Conservation (phyloP, 2,797 vertebrate genomes). For the Enteromius afrohamiltoni region DNA sequence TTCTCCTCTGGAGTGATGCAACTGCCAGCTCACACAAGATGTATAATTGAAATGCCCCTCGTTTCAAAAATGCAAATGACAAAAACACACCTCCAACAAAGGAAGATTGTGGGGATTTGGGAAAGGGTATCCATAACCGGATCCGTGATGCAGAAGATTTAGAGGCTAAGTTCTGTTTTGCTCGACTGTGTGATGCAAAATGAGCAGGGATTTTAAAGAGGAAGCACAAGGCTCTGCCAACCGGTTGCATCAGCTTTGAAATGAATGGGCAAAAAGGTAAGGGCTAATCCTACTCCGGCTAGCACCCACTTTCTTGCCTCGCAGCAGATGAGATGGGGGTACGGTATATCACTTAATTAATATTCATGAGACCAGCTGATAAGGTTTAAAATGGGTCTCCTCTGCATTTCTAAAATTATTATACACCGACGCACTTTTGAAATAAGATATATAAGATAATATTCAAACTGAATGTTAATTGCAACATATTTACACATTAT, state of each 20-base stretch:
- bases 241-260: not conserved
- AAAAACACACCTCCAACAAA: not conserved
- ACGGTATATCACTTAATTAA: not conserved
- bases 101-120: not conserved
- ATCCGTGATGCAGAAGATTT: conserved; percentile 2
- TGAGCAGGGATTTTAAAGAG: not conserved
- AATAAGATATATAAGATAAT: not conserved
- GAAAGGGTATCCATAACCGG: not conserved
- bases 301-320: not conserved
- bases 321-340: not conserved
- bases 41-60: conserved; percentile 14
- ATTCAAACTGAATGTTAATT: not conserved
- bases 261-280: not conserved
- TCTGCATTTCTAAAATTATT: not conserved
- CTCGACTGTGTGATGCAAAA: not conserved
- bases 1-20: conserved; percentile 40
- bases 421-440: not conserved
- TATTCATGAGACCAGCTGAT: not conserved
- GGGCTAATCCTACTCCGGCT: not conserved
- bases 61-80: conserved; percentile 30
- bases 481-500: too few relatives aligned
- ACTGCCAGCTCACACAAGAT: conserved; percentile 27
- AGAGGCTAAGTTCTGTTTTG: not conserved
- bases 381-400: not conserved
- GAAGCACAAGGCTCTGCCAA: not conserved